A percentile compares a stretch with the other conserved stretches of the same genome.
Conservation (phyloP, 2,113 vertebrate species). For the Amblyopsis rosae region DNA sequence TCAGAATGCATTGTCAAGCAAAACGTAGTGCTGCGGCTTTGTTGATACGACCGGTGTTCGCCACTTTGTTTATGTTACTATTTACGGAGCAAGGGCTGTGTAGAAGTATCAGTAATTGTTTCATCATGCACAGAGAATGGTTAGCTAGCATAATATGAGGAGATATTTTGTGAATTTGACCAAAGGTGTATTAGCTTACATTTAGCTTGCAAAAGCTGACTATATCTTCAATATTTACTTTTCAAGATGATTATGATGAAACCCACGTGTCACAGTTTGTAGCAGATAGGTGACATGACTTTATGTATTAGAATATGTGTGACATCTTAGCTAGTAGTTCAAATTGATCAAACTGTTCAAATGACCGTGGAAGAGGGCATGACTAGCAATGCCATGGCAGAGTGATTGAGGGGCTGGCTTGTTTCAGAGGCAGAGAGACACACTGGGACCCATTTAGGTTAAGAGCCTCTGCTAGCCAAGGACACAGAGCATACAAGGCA, state of each 20-base stretch:
- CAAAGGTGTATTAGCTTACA: no score
- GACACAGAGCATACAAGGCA: conserved; percentile 65
- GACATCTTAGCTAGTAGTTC: neutral
- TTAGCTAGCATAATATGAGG: no score
- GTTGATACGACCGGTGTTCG: no score
- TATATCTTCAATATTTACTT: neutral
- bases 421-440: conserved; percentile 30
- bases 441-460: conserved; percentile 67
- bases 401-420: conserved; percentile 26
- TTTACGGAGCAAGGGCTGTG: no score
- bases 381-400: conserved; percentile 23
- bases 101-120: no score
- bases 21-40: no score
- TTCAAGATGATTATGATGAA: neutral
- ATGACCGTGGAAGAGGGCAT: neutral
- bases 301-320: neutral
- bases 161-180: no score
- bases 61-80: no score
- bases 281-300: neutral
- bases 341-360: neutral
- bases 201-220: no score
- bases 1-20: no score
- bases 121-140: no score
- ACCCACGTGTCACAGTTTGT: no score
- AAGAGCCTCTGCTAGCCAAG: conserved; percentile 66